Conservation (phyloP, 2,113 vertebrate genomes). For the Bubalus kerabau region DNA sequence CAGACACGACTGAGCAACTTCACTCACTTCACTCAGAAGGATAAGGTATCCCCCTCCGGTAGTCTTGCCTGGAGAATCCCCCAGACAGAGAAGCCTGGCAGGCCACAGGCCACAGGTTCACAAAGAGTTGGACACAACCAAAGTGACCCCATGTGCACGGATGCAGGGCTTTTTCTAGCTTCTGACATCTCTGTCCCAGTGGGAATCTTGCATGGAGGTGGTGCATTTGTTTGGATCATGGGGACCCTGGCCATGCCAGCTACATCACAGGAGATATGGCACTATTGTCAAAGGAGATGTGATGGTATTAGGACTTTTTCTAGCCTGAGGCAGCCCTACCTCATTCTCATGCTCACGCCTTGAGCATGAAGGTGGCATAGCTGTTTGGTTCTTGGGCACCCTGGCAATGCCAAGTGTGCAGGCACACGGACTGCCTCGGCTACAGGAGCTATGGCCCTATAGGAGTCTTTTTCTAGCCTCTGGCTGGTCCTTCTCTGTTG, state of each 20-base stretch:
- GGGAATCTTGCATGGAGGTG: neutral
- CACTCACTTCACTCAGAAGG: no score
- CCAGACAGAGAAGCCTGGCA: neutral
- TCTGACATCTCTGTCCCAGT: neutral
- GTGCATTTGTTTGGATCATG: neutral
- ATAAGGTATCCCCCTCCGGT: neutral
- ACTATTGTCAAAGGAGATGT: neutral
- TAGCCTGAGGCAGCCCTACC: neutral
- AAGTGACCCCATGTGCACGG: neutral
- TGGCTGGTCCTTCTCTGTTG: neutral
- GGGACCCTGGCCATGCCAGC: neutral
- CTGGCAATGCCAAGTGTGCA: neutral
- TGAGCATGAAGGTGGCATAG: neutral
- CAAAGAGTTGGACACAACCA: neutral
- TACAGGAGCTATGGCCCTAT: neutral
- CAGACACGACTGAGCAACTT: no score
- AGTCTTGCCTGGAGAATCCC: neutral
- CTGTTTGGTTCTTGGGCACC: neutral
- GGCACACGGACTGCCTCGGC: neutral
- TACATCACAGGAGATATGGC: neutral
- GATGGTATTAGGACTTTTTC: neutral
- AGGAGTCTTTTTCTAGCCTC: neutral
- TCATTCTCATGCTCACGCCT: neutral
- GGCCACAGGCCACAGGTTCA: neutral
- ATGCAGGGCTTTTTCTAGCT: neutral